phyloP scores from a whole-genome alignment of 2,888 invertebrate genomes.

The Calameuta pallipes region DNA sequence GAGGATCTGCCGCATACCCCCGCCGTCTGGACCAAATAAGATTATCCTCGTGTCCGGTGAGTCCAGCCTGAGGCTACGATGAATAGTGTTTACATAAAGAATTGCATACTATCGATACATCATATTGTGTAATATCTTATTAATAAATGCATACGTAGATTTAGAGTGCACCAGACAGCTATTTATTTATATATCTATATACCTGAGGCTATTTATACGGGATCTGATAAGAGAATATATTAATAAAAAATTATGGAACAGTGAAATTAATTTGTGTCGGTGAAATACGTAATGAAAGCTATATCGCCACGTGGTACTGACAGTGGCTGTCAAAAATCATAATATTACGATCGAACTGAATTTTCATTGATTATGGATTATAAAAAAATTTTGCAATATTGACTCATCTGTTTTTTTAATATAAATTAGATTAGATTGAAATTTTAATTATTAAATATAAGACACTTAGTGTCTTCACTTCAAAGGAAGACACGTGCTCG shows the following conservation, averaged over 20 bases:
- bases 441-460: too few relatives aligned
- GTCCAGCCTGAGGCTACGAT: neutral
- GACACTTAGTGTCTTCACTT: neutral
- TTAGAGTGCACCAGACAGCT: neutral
- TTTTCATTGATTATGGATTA: neutral
- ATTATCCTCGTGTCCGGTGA: neutral
- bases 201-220: neutral
- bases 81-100: neutral
- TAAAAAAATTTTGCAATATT: neutral
- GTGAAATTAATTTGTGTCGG: neutral
- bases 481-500: neutral
- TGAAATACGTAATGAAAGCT: neutral
- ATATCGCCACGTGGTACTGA: neutral
- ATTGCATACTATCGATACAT: neutral
- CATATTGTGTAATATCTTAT: neutral
- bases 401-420: neutral
- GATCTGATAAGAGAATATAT: neutral
- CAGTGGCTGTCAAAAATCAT: neutral
- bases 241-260: neutral
- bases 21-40: neutral
- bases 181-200: neutral
- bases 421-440: too few relatives aligned
- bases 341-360: neutral
- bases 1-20: conserved; percentile 50
- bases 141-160: neutral